Base-by-base conservation (phyloP, 1,140 invertebrate genomes). In the Caerostris darwini region DNA sequence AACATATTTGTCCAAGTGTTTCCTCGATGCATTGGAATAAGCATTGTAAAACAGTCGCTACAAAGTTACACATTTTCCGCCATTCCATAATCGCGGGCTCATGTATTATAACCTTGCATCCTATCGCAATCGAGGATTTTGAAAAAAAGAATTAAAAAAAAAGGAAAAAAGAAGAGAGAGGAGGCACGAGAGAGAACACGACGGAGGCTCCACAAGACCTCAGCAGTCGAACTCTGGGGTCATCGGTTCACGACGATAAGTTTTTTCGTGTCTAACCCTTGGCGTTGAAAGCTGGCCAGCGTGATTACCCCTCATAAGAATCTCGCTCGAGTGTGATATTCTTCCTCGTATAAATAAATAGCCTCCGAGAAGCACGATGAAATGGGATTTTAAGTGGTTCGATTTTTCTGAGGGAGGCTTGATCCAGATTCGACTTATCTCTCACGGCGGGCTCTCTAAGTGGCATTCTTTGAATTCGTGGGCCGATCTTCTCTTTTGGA, bases 291-390 rank as follows among this genome's bases (percentile, higher is more conserved):
- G 53, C 87, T 19, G 6, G 34, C 10, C 67, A 90, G 56, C 87
- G 87, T 90, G 87, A 90, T 90, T 90, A 69, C 67, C 53, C 34
- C 61, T 69, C 87, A 17, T 71, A 90, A 90, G 87, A 69, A 90
- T 71, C 87, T 71, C 34, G 19, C 71, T 64, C 87, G 34, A 83
- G 87, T 90, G 87, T 90, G 87, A 90, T 90, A 69, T 71, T 90
- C 34, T 71, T 90, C 87, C 61, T 64, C 59, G 50, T 69, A 69
- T 90, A 90, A 90, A 90, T 90, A 90, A 90, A 90, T 71, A 90
- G 14, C 82, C 82, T 56, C 53, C 5, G 34, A 69, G 61, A 57
- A 64, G 61, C 6, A 19, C 34, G 85, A 61, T 57, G 56, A 87
- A 64, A 87, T 87, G 85, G 59, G 85, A 64, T 87, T 87, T 87